phyloP scores from a whole-genome alignment of 2,888 invertebrate species.

The Tiliacea aurago region DNA sequence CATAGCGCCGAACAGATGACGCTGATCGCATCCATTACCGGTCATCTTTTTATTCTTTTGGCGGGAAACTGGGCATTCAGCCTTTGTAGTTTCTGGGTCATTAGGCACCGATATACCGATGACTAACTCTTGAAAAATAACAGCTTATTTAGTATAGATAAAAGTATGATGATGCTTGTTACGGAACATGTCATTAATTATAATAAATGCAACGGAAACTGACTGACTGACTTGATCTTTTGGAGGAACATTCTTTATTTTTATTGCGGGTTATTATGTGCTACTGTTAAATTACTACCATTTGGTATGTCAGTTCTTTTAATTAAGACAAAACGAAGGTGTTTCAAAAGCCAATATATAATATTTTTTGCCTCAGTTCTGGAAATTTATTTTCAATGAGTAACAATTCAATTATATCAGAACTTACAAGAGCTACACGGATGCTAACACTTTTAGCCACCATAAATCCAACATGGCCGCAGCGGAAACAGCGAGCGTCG shows the following conservation, averaged over 20 bases:
- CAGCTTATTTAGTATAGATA: conserved; percentile 32
- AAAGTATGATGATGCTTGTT: conserved; percentile 27
- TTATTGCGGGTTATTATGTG: conserved; percentile 25
- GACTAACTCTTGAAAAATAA: conserved; percentile 30
- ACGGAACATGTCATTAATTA: conserved; percentile 40
- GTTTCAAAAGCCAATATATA: conserved; percentile 1
- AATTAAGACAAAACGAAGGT: conserved; percentile 25
- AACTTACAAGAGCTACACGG: conserved; percentile 54
- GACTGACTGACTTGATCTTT: conserved; percentile 48
- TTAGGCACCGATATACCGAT: conserved; percentile 35
- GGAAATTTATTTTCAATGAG: conserved; percentile 24
- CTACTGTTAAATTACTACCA: conserved; percentile 33
- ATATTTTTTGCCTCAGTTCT: conserved; percentile 1
- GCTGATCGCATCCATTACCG: conserved; percentile 77
- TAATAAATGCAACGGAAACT: conserved; percentile 31
- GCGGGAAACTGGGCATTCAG: conserved; percentile 66
- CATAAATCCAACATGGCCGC: conserved; percentile 77
- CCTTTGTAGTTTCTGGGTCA: conserved; percentile 59
- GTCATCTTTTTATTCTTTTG: conserved; percentile 78
- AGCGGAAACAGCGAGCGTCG: conserved; percentile 76
- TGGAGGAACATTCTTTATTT: conserved; percentile 5
- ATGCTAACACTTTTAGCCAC: conserved; percentile 60
- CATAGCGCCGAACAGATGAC: conserved; percentile 72
- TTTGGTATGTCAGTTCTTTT: conserved; percentile 12
- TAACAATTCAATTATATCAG: conserved; percentile 48